A percentile compares a stretch with the other conserved stretches of the same genome.
Conservation (phyloP, 2,888 invertebrate species). For the Drosophila neonasuta region DNA sequence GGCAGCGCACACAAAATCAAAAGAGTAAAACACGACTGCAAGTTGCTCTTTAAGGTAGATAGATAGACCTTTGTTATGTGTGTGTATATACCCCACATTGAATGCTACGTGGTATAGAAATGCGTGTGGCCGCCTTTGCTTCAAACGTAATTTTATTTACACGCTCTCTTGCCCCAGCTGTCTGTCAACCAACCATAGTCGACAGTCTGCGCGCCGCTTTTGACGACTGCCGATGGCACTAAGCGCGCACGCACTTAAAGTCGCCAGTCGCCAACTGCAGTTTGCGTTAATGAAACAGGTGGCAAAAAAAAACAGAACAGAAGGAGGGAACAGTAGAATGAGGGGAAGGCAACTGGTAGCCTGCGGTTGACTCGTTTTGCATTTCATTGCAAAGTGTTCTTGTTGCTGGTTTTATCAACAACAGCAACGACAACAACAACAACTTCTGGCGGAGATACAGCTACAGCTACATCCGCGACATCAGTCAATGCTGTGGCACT, state of each 20-base stretch:
- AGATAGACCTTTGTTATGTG: not conserved
- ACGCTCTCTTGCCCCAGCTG: conserved; percentile 58
- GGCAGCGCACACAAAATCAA: conserved; percentile 10
- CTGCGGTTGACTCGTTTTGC: conserved; percentile 67
- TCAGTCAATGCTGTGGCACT: conserved; percentile 49
- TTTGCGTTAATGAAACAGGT: conserved; percentile 53
- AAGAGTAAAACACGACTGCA: conserved; percentile 2
- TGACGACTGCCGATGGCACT: conserved; percentile 74
- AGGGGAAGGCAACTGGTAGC: conserved; percentile 7
- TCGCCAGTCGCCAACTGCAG: conserved; percentile 57
- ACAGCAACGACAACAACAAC: conserved; percentile 11
- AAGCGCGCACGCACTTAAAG: conserved; percentile 72
- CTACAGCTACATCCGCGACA: conserved; percentile 44
- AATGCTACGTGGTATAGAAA: conserved; percentile 25
- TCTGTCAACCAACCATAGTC: conserved; percentile 46
- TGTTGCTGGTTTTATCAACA: conserved; percentile 35
- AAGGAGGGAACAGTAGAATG: not conserved
- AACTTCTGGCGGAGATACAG: conserved; percentile 5
- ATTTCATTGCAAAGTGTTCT: conserved; percentile 52
- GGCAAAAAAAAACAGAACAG: not conserved
- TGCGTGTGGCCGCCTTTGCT: conserved; percentile 69
- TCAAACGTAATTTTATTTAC: conserved; percentile 75
- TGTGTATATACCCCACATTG: not conserved
- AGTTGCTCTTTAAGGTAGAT: conserved; percentile 8
- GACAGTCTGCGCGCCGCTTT: conserved; percentile 56